A percentile compares a stretch with the other conserved stretches of the same genome.
Conservation (phyloP, 2,888 invertebrate species). For the Atethmia centrago region DNA sequence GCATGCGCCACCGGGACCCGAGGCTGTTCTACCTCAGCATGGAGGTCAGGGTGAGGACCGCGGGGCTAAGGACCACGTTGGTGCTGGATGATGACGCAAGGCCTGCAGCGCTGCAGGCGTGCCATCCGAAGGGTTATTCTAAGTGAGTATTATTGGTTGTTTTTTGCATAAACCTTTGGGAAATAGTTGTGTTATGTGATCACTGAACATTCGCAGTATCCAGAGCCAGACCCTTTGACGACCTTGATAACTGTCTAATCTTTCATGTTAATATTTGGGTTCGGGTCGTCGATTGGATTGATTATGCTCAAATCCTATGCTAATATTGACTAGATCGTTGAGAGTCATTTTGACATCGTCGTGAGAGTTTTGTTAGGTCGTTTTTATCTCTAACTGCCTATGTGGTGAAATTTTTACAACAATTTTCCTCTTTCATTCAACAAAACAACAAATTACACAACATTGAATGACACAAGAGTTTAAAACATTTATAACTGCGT, state of each 20-base stretch:
- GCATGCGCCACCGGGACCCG: slow-evolving; percentile 97
- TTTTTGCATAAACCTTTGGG: background rate
- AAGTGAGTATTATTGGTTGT: slow-evolving; percentile 90
- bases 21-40: slow-evolving; percentile 98
- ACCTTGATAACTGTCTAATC: background rate
- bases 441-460: background rate
- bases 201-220: too few species aligned
- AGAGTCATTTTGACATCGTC: background rate
- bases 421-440: background rate
- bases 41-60: slow-evolving; percentile 97
- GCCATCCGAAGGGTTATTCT: slow-evolving; percentile 98
- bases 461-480: background rate
- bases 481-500: background rate
- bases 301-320: background rate
- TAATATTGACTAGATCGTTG: background rate
- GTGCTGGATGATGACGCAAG: slow-evolving; percentile 96
- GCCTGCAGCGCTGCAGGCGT: slow-evolving; percentile 97
- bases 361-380: background rate
- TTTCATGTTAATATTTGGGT: background rate
- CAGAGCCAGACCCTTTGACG: background rate
- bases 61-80: slow-evolving; percentile 95
- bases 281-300: background rate
- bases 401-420: background rate
- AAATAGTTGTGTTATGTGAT: too few species aligned
- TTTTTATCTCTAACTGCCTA: background rate